These are phyloP conservation scores for Volucella zonaria DNA, from an alignment of 2,888 invertebrate species.

Conservation along the genomic window DNA sequence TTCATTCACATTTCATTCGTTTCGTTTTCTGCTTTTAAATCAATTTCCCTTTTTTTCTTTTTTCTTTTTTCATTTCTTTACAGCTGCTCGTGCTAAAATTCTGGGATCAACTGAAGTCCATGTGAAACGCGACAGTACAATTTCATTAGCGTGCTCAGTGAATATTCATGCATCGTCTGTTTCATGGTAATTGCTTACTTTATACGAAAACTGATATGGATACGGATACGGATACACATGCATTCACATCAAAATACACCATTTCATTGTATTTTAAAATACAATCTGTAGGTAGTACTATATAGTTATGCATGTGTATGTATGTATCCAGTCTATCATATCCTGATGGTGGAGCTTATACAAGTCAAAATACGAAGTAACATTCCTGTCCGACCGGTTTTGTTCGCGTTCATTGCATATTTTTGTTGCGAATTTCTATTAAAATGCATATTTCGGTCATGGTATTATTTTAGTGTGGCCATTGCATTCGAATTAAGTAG, in stretches of 20 bases:
- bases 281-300: too few relatives aligned
- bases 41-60: conserved; percentile 21
- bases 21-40: conserved; percentile 8
- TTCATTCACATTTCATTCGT: conserved; percentile 4
- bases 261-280: too few relatives aligned
- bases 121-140: conserved; percentile 95
- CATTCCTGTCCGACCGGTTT: too few relatives aligned
- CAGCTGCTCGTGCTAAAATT: conserved; percentile 94
- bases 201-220: background rate
- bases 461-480: too few relatives aligned
- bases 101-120: conserved; percentile 93
- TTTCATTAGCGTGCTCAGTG: conserved; percentile 93
- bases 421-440: too few relatives aligned
- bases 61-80: conserved; percentile 51
- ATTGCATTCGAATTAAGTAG: too few relatives aligned
- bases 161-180: conserved; percentile 92
- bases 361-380: too few relatives aligned
- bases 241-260: background rate
- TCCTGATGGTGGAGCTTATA: too few relatives aligned
- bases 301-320: too few relatives aligned
- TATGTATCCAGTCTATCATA: too few relatives aligned
- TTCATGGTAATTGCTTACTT: conserved; percentile 84
- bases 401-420: too few relatives aligned
- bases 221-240: background rate
- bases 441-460: too few relatives aligned